Evolutionary conservation across 2,113 vertebrate genomes (phyloP), one percentile per base, ranked within the genome.

Genomic region (Camelus dromedarius): DNA sequence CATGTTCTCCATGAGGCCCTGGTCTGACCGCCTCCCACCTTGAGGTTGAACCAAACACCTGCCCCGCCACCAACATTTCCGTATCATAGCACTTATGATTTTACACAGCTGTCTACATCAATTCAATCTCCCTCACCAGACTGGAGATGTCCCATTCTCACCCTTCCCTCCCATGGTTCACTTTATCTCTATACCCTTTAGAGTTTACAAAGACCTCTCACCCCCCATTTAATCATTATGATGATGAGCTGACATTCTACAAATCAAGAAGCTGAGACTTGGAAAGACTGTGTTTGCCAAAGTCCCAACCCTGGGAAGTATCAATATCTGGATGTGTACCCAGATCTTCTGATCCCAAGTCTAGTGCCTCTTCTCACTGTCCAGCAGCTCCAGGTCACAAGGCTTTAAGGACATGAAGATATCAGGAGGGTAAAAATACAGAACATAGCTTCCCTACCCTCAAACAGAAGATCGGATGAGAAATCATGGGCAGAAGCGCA

Each of bases 101-200:
- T 69, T 11, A 2, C 30, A 0, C 1, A 28, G 12, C 3, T 16
- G 3, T 28, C 69, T 24, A 22, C 5, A 4, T 50, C 28, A 22
- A 22, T 24, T 62, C 52, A 20, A 15, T 24, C 52, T 70, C 66
- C 58, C 52, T 64, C 4, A 0, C 46, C 52, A 6, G 12, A 11
- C 60, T 42, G 18, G 22, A 64, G 22, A 7, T 18, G 8, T 9
- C 42, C 6, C 26, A n/a, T 1, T 28, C 42, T 11, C 26, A 54
- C 12, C 20, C 7, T 18, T 52, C 48, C 14, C 19, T 50, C 46
- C 30, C 4, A 1, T 5, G 22, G 32, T 11, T 38, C 54, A 56
- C 22, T 42, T 4, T 30, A 19, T 11, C 72, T 62, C 73, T 56
- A 9, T 8, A 30, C 56, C 54, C 14, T 54, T 5, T 19, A 9